Conservation (phyloP, 2,797 vertebrate genomes). For the Apogon talboti region DNA sequence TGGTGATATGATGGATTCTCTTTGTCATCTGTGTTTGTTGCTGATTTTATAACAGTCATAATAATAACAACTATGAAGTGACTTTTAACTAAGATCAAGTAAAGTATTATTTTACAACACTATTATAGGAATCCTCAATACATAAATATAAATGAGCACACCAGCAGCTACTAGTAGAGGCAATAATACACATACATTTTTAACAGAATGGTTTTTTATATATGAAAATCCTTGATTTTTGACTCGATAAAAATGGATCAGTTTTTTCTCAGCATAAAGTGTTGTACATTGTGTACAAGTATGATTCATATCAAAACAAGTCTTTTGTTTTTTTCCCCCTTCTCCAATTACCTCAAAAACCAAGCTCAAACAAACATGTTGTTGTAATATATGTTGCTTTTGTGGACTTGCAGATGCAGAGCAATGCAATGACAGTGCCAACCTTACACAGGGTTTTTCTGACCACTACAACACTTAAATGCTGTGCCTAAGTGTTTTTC, state of each 20-base stretch:
- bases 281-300: background rate
- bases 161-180: background rate
- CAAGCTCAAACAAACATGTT: background rate
- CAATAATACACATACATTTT: background rate
- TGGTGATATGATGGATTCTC: conserved; percentile 63
- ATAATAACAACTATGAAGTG: conserved; percentile 7
- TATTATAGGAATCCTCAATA: no score
- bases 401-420: conserved; percentile 29
- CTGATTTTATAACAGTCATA: background rate
- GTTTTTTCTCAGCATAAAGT: background rate
- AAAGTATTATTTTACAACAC: no score
- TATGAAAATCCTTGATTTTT: background rate
- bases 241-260: background rate
- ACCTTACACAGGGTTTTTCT: conserved; percentile 1
- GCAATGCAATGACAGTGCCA: background rate
- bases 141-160: background rate
- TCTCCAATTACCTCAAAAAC: background rate
- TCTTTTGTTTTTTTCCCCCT: background rate
- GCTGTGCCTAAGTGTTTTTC: no score
- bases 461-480: background rate
- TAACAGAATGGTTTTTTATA: background rate
- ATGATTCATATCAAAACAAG: background rate
- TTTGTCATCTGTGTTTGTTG: conserved; percentile 20
- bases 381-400: background rate
- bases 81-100: background rate